Base-by-base conservation (phyloP, 2,113 vertebrate genomes). In the Carassius gibelio region DNA sequence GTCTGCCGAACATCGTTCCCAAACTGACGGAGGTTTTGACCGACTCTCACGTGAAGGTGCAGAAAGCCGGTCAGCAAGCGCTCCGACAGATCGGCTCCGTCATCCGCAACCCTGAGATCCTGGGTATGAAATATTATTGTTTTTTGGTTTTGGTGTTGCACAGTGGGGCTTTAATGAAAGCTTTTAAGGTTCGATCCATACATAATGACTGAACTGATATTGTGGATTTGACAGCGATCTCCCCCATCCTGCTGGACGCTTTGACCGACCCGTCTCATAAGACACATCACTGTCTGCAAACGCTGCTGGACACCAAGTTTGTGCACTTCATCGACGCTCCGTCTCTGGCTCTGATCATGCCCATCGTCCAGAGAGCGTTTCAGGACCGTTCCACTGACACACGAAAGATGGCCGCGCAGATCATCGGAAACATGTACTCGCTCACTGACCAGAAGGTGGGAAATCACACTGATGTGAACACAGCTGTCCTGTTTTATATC, bases 401-500 rank as follows among this genome's bases (percentile, higher is more conserved):
- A 0, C 96, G 98, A 88, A 99, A 99, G 91, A 99, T 99, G 98
- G 97, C 98, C 0, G 98, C 98, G 15, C 98, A 99, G 94, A 99
- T 99, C 86, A 99, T 99, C 52, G 98, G 98, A 88, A 99, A 99
- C 94, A 99, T 99, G 98, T 99, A 99, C 92, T 99, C 98, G 4
- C 94, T 99, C 80, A 99, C 98, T 0, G 98, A 99, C 89, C 98
- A 99, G 93, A 99, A 99, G 98, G 98, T 99, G 34, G 66, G 66
- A 68, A 17, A 1, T 34, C 13, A 66, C 15, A 30, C 26, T 66
- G 11, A 66, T 6, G 2, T 30, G 62, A 66, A 26, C 62, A 14
- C 1, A 66, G 26, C 23, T 2, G 4, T 61, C 10, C 23, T 66
- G 23, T 26, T 30, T 30, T 30, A 30, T 30, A 66, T 66, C 13